A percentile compares a stretch with the other conserved stretches of the same genome.
Evolutionary conservation across 2,888 invertebrate species (phyloP).

Genomic region (Mactromeris polynyma): DNA sequence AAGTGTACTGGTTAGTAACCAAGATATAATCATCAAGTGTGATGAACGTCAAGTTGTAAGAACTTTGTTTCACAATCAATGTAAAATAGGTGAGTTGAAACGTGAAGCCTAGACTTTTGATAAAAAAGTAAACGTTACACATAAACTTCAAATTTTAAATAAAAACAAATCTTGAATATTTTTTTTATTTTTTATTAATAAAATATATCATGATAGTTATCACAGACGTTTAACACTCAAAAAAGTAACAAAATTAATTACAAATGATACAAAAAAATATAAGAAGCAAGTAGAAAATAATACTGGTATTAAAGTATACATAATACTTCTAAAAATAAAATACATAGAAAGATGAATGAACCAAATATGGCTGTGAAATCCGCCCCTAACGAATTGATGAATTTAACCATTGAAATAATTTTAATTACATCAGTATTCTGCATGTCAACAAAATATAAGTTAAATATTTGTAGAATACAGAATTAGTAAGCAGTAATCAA

Average conservation of each 20-base stretch:
- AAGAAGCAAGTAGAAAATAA: neutral
- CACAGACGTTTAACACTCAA: neutral
- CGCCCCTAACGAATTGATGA: neutral
- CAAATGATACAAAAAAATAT: neutral
- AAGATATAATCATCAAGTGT: too few relatives aligned
- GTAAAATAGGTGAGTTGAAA: neutral
- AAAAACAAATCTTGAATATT: neutral
- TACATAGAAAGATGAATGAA: neutral
- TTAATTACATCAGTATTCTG: neutral
- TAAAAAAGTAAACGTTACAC: neutral
- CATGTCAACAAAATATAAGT: conserved; percentile 6
- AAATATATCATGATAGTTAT: conserved; percentile 1
- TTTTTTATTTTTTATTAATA: neutral
- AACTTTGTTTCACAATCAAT: too few relatives aligned
- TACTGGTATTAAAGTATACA: neutral
- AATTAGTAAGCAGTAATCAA: neutral
- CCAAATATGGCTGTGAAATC: neutral
- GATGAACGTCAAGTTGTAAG: too few relatives aligned
- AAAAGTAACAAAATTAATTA: conserved; percentile 5
- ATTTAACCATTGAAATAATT: neutral
- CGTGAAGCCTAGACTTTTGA: neutral
- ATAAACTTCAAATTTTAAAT: neutral
- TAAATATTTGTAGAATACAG: neutral
- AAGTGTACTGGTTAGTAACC: too few relatives aligned
- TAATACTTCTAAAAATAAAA: neutral